Evolutionary conservation across 2,113 vertebrate species (phyloP), one percentile per base, ranked within the genome.

Genomic region (Perca schrenkii): DNA sequence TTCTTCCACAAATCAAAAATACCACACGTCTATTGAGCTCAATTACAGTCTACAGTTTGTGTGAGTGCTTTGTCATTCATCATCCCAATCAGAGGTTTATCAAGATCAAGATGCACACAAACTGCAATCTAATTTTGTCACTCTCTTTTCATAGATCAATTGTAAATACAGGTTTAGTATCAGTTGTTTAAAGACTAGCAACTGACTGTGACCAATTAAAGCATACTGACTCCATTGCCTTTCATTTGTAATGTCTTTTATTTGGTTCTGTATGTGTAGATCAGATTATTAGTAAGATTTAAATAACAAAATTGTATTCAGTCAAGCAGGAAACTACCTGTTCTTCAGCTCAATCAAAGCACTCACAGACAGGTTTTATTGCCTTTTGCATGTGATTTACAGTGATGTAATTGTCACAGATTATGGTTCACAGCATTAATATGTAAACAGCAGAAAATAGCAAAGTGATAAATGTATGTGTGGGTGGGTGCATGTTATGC

Each of bases 401-500:
- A 36, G 22, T 57, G 40, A 52, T 25, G 34, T 25, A 22, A 53
- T 19, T 21, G 47, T 54, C 71, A 50, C 73, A 47, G 68, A 71
- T 81, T 69, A n/a, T 34, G 58, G 43, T 61, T 73, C 52, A 58
- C 21, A 49, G 57, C 66, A 50, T 73, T 76, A 73, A 49, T 2
- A 1, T 49, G 49, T 60, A 56, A 57, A 60, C 28, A 61, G 43
- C 56, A 77, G 34, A 63, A 65, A 85, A 75, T 49, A 61, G 52
- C 54, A 28, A 56, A 31, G 13, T 56, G 77, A 79, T 50, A 50
- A 61, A 83, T 34, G 53, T 15, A 8, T 58, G 50, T 52, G 76
- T 89, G 80, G 58, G 66, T 8, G 67, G 22, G 11, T 49, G 70
- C 36, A 49, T 61, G 69, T 86, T 53, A 69, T 52, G 70, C 50